A percentile compares a stretch with the other conserved stretches of the same genome.
phyloP scores from a whole-genome alignment of 2,113 vertebrate species.

The Athene noctua region DNA sequence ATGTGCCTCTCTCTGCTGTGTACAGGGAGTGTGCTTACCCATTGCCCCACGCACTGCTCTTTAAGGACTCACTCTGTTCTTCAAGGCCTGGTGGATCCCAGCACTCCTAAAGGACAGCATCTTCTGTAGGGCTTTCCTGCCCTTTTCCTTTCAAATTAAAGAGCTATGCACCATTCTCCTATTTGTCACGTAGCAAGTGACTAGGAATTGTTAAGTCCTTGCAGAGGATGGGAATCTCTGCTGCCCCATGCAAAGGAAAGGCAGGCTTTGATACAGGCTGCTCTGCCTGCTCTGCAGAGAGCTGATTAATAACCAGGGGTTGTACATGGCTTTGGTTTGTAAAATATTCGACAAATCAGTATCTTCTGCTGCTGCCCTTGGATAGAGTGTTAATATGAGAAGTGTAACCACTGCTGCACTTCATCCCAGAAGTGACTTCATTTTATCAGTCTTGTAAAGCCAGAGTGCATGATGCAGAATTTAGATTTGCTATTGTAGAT shows the following conservation, averaged over 20 bases:
- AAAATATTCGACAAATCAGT: not conserved
- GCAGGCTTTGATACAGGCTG: not conserved
- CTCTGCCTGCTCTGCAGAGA: not conserved
- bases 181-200: rapidly evolving
- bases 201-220: not conserved
- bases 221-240: not conserved
- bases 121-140: not conserved
- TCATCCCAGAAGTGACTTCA: not conserved
- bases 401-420: not conserved
- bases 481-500: not conserved
- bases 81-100: not conserved
- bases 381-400: not conserved
- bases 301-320: not conserved
- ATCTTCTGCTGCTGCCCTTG: not conserved
- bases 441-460: not conserved
- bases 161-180: not conserved
- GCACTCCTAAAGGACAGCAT: not conserved
- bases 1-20: not conserved
- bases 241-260: not conserved
- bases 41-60: rapidly evolving
- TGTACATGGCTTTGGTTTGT: not conserved
- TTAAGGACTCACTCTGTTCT: not conserved
- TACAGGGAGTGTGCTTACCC: not conserved
- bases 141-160: not conserved
- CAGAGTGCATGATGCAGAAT: not conserved